phyloP scores from a whole-genome alignment of 2,797 vertebrate species.

The Typhlichthys subterraneus region DNA sequence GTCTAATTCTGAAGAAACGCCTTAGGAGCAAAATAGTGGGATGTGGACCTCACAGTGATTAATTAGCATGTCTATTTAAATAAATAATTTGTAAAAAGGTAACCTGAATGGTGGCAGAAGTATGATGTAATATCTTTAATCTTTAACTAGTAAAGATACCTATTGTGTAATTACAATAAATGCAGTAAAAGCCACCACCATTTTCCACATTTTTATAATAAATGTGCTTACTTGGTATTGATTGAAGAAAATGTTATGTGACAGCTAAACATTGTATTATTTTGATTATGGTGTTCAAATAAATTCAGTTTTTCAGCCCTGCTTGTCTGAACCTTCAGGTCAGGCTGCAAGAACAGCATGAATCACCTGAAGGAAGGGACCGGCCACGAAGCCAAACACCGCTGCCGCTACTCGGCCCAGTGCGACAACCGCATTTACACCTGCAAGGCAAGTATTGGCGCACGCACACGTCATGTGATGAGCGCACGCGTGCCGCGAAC shows the following conservation, averaged over 20 bases:
- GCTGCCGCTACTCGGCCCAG: slow-evolving; percentile 94
- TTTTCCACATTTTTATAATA: too few relatives aligned
- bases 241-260: background rate
- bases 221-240: too few relatives aligned
- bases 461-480: background rate
- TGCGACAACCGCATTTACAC: slow-evolving; percentile 97
- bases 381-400: slow-evolving; percentile 89
- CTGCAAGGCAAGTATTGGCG: slow-evolving; percentile 85
- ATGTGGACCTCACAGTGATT: too few relatives aligned
- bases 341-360: slow-evolving; percentile 97
- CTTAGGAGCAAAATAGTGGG: too few relatives aligned
- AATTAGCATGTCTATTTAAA: too few relatives aligned
- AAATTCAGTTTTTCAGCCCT: background rate
- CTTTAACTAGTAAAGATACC: too few relatives aligned
- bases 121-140: too few relatives aligned
- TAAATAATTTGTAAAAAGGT: too few relatives aligned
- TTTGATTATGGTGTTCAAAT: background rate
- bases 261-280: background rate
- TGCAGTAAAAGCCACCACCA: too few relatives aligned
- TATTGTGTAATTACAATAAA: too few relatives aligned
- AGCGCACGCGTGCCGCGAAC: background rate
- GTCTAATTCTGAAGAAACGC: too few relatives aligned
- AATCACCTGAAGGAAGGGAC: slow-evolving; percentile 94
- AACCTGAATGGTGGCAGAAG: too few relatives aligned
- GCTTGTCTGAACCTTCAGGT: slow-evolving; percentile 66